phyloP scores from a whole-genome alignment of 2,113 vertebrate species.

The Camelus bactrianus region DNA sequence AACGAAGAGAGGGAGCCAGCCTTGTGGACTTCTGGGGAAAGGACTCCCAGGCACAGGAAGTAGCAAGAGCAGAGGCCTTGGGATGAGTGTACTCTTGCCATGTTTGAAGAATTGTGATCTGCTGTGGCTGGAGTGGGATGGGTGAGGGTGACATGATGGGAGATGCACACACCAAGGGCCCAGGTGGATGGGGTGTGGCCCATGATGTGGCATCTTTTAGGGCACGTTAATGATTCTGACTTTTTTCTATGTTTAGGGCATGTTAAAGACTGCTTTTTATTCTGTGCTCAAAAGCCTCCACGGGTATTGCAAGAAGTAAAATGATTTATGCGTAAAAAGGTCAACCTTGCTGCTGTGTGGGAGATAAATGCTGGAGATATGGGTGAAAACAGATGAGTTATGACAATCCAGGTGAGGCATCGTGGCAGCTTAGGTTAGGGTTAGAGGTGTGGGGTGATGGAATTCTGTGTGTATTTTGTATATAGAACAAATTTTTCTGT shows the following conservation, averaged over 20 bases:
- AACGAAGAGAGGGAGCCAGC: not conserved
- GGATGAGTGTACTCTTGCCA: not conserved
- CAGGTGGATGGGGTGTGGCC: not conserved
- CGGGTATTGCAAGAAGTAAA: not conserved
- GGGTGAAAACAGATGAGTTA: not conserved
- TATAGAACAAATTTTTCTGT: not conserved
- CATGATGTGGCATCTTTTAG: not conserved
- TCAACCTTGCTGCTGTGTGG: not conserved
- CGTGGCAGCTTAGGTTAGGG: not conserved
- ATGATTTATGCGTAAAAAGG: constrained; percentile 19
- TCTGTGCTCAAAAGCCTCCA: not conserved
- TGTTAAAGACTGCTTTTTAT: not conserved
- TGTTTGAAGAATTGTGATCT: not conserved
- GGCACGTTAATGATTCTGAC: not conserved
- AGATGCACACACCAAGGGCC: no score
- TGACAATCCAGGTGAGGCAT: not conserved
- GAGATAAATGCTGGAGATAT: not conserved
- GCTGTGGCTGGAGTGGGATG: not conserved
- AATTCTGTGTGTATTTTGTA: not conserved
- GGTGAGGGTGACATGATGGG: not conserved
- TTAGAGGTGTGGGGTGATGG: not conserved
- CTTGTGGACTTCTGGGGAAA: not conserved
- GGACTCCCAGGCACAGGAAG: not conserved
- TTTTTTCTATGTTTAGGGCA: not conserved
- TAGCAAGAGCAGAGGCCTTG: not conserved